Evolutionary conservation across 2,797 vertebrate genomes (phyloP), one percentile per base, ranked within the genome.

Genomic region (Oophaga sylvatica): DNA sequence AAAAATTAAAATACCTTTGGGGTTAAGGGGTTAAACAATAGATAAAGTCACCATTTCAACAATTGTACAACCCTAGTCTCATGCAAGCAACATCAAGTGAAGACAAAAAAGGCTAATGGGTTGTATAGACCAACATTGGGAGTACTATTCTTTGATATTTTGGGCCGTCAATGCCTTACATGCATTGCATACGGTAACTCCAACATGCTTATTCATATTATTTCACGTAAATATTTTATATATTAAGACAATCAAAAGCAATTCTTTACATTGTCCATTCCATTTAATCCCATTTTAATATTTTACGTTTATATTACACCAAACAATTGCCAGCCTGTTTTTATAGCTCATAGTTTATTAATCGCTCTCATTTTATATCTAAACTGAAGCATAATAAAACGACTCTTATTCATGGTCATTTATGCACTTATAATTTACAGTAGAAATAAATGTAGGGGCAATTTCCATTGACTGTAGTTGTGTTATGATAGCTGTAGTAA

Each of bases 381-480:
- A 77, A 77, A 78, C 48, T n/a, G 15, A 76, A 83, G 22, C 16
- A 3, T 29, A 29, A 56, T 77, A 78, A 85, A 85, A 78, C 53
- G 15, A 20, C 41, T 80, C 62, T 80, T 80, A 86, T 86, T 80
- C 53, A 59, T 79, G 76, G 17, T 80, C 76, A 86, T 57, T 68
- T 70, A 77, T 11, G 59, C 76, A 79, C 78, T 79, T 80, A 86
- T 57, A 79, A 67, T 68, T 86, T 68, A 86, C 76, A 80, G 75
- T 68, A 80, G 22, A 59, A 35, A 78, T 86, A 80, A 86, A 79
- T 80, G 84, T 13, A 79, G 60, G 84, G 76, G 76, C 53, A 86
- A 86, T 86, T 70, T 80, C 76, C 31, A 60, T 56, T 41, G 31
- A 45, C 76, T 57, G 48, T 80, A 68, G 26, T 41, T 56, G 53